These are phyloP conservation scores for Enteromius paludinosus DNA, from an alignment of 2,797 vertebrate genomes.

Conservation along the genomic window DNA sequence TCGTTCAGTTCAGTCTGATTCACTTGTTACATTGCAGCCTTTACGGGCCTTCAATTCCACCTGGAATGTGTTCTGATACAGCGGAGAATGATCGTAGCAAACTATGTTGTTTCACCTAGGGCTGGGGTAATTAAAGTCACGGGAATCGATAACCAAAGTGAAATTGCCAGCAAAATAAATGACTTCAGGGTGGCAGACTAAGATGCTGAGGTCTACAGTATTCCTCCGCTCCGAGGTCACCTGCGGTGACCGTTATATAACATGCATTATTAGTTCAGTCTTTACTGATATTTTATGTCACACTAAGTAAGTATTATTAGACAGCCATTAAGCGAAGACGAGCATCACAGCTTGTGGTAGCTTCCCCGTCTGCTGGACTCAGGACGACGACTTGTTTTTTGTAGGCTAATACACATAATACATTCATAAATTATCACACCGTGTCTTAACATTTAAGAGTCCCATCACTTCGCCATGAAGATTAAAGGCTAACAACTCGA, in stretches of 20 bases:
- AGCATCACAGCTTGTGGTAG: slow-evolving; percentile 46
- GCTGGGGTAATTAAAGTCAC: slow-evolving; percentile 32
- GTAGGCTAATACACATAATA: slow-evolving; percentile 61
- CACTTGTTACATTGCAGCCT: slow-evolving; percentile 30
- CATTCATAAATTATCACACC: slow-evolving; percentile 57
- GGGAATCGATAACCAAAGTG: slow-evolving; percentile 21
- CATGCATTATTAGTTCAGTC: slow-evolving; percentile 58
- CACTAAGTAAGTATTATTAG: slow-evolving; percentile 53
- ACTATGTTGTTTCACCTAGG: slow-evolving; percentile 31
- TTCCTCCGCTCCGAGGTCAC: slow-evolving; percentile 33
- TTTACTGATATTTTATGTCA: slow-evolving; percentile 49
- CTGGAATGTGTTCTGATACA: slow-evolving; percentile 36
- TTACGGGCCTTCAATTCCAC: slow-evolving; percentile 30
- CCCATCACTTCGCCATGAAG: slow-evolving; percentile 48
- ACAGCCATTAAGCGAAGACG: slow-evolving; percentile 54
- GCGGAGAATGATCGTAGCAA: slow-evolving; percentile 14
- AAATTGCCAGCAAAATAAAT: slow-evolving; percentile 31
- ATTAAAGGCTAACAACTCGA: slow-evolving; percentile 52
- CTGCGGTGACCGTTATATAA: slow-evolving; percentile 21
- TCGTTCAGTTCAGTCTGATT: slow-evolving; percentile 36
- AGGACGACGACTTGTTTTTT: slow-evolving; percentile 48
- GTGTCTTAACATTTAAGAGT: slow-evolving; percentile 45
- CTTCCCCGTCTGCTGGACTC: slow-evolving; percentile 48
- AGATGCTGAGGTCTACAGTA: slow-evolving; percentile 33
- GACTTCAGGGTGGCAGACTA: slow-evolving; percentile 28